A percentile compares a stretch with the other conserved stretches of the same genome.
phyloP scores from a whole-genome alignment of 2,113 vertebrate species.

The Smithornis capensis region DNA sequence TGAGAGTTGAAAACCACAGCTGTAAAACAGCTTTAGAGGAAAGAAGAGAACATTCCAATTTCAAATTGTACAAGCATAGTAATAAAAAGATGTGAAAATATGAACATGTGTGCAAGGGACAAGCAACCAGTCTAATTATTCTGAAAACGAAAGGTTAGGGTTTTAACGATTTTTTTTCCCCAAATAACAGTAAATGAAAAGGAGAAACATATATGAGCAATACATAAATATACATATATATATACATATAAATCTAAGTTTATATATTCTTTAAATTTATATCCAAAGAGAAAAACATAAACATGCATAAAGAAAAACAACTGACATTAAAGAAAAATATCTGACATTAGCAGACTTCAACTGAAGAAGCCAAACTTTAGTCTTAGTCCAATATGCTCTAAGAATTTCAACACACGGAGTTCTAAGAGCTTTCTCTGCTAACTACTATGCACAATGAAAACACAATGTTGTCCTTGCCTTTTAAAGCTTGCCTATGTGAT shows the following conservation, averaged over 20 bases:
- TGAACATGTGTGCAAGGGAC: not conserved
- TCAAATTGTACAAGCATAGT: not conserved
- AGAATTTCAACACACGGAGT: not conserved
- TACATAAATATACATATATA: not conserved
- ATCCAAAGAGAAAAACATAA: not conserved
- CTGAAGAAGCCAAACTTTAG: not conserved
- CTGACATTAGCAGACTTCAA: not conserved
- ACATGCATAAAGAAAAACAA: not conserved
- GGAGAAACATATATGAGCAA: not conserved
- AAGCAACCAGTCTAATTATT: not conserved
- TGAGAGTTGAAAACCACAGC: not conserved
- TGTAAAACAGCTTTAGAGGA: not conserved
- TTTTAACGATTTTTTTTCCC: not conserved
- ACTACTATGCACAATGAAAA: not conserved
- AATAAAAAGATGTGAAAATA: not conserved
- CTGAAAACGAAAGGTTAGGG: not conserved
- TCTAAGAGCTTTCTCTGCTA: not conserved
- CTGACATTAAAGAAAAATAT: not conserved
- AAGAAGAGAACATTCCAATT: not conserved
- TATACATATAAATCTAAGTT: not conserved
- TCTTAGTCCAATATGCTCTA: not conserved
- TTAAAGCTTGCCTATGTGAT: not conserved
- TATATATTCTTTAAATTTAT: not conserved
- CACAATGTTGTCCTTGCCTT: not conserved
- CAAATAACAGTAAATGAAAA: not conserved